These are phyloP conservation scores for Mola mola DNA, from an alignment of 2,113 vertebrate species.

Conservation along the genomic window DNA sequence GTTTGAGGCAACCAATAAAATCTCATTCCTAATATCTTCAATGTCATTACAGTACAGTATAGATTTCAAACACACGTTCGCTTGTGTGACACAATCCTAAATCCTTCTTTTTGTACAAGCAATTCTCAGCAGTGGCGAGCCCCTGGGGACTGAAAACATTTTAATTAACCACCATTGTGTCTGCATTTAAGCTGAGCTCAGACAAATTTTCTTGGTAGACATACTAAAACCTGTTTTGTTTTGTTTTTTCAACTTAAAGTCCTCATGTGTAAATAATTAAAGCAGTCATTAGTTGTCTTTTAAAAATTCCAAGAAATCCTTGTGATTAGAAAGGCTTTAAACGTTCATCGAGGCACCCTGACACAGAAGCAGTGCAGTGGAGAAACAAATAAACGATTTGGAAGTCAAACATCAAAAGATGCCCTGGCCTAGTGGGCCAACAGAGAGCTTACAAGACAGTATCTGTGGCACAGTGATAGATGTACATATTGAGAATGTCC, in stretches of 20 bases:
- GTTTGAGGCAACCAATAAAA: conserved; percentile 26
- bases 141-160: conserved; percentile 48
- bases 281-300: conserved; percentile 26
- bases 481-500: neutral
- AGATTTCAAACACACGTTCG: conserved; percentile 28
- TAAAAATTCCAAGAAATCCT: conserved; percentile 9
- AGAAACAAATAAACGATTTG: conserved; percentile 10
- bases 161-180: conserved; percentile 64
- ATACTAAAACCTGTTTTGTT: conserved; percentile 10
- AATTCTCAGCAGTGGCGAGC: conserved; percentile 52
- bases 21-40: conserved; percentile 24
- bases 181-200: conserved; percentile 42
- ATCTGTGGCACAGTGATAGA: neutral
- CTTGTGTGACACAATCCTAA: conserved; percentile 23
- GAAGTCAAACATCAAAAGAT: conserved; percentile 3
- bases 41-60: neutral
- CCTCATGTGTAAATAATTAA: conserved; percentile 36
- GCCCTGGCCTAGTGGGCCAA: neutral
- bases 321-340: conserved; percentile 17
- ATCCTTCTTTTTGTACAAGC: conserved; percentile 44
- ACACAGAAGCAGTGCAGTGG: conserved; percentile 21
- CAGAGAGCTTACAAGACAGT: neutral
- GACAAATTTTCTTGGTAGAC: conserved; percentile 34
- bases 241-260: conserved; percentile 20
- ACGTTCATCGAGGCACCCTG: neutral